These are phyloP conservation scores for Eupristina koningsbergeri DNA, from an alignment of 1,140 invertebrate species.

Conservation along the genomic window DNA sequence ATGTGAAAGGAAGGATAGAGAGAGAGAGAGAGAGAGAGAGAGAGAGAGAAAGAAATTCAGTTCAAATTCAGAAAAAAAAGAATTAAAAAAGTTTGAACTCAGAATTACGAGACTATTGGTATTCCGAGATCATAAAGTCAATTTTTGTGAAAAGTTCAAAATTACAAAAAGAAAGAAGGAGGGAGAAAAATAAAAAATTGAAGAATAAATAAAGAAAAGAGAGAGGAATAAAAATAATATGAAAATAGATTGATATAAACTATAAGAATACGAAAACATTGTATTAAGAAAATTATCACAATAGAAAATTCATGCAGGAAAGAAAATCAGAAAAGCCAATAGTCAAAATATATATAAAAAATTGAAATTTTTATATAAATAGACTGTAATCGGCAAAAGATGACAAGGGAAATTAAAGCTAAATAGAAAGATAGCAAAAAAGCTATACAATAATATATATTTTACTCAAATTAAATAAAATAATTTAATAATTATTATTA, in stretches of 20 bases:
- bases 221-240: not conserved
- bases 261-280: not conserved
- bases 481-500: too few species aligned
- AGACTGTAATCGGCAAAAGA: not conserved
- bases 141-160: not conserved
- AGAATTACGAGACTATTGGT: not conserved
- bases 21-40: too few species aligned
- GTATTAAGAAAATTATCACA: too few species aligned
- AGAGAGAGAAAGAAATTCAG: not conserved
- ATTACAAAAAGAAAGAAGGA: not conserved
- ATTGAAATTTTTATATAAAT: not conserved
- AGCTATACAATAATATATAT: too few species aligned
- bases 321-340: not conserved
- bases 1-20: not conserved
- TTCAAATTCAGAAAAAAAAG: too few species aligned
- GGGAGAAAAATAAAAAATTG: not conserved
- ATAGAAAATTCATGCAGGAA: not conserved
- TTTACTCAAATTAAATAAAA: too few species aligned
- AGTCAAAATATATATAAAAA: not conserved
- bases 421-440: not conserved
- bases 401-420: not conserved
- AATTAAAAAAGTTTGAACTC: not conserved
- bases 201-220: not conserved
- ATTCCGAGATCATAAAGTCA: constrained; percentile 5
- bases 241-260: not conserved